These are phyloP conservation scores for Sicus ferrugineus DNA, from an alignment of 2,888 invertebrate genomes.

Conservation along the genomic window DNA sequence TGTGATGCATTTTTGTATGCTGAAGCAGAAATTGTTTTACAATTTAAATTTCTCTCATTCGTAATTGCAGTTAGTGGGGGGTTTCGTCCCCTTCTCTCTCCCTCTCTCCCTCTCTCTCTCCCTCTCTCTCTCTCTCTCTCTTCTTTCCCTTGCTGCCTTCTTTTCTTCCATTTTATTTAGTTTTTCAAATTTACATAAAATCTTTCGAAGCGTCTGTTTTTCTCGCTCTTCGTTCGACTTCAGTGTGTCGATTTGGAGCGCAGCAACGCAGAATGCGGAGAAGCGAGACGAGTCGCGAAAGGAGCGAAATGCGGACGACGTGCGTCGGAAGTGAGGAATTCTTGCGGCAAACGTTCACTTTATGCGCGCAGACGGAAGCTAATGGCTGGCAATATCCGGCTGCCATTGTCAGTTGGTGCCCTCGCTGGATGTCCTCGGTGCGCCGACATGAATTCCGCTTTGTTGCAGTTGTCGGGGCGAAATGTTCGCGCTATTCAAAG, in stretches of 20 bases:
- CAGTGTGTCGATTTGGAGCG: too few relatives aligned
- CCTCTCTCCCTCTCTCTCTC: not conserved
- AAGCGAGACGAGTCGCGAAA: too few relatives aligned
- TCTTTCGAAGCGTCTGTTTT: slow-evolving; percentile 25
- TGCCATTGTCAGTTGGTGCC: not conserved
- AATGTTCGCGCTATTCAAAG: too few relatives aligned
- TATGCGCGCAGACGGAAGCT: slow-evolving; percentile 19
- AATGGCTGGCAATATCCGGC: slow-evolving; percentile 28
- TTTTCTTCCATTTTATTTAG: not conserved
- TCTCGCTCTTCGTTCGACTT: too few relatives aligned
- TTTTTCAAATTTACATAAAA: not conserved
- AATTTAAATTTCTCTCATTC: too few relatives aligned
- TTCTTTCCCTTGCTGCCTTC: not conserved
- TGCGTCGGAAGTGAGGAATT: slow-evolving; percentile 19
- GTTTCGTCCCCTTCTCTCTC: not conserved
- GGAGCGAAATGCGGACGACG: slow-evolving; percentile 8
- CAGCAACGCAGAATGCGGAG: too few relatives aligned
- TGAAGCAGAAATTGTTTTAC: too few relatives aligned
- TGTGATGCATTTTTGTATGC: too few relatives aligned
- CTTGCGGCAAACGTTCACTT: slow-evolving; percentile 22
- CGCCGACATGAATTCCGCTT: not conserved
- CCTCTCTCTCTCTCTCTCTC: not conserved
- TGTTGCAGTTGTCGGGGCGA: not conserved
- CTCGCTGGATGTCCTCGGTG: not conserved
- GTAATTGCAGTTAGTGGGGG: too few relatives aligned